Percentiles rank a stretch among this genome's conserved stretches.
Conservation (phyloP, 2,888 invertebrate species). For the Aplocera efformata region DNA sequence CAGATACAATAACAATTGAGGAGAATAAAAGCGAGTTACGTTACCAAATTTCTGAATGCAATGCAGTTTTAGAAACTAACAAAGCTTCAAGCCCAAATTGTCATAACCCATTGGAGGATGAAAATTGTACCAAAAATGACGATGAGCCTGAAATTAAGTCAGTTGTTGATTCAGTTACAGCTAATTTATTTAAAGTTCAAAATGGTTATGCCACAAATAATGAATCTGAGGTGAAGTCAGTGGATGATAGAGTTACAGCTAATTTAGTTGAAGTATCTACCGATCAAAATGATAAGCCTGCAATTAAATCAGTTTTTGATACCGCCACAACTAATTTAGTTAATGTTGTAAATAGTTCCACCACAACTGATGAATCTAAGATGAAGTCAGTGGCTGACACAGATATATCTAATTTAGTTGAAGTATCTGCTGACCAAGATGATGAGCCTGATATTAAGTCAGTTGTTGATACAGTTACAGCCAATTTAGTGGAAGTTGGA, state of each 20-base stretch:
- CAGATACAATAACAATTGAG: not conserved
- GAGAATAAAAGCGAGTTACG: not conserved
- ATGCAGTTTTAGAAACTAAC: not conserved
- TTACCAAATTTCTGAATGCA: not conserved
- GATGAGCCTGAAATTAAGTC: not conserved
- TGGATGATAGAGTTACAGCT: not conserved
- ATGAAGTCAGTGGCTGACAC: too few relatives aligned
- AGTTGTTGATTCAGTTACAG: not conserved
- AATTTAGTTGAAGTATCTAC: not conserved
- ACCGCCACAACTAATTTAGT: too few relatives aligned
- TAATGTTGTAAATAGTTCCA: too few relatives aligned
- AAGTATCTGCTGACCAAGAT: too few relatives aligned
- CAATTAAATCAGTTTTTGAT: too few relatives aligned
- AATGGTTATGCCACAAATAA: too few relatives aligned
- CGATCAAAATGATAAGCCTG: too few relatives aligned
- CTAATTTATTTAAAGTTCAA: too few relatives aligned
- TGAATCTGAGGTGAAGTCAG: not conserved
- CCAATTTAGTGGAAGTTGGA: too few relatives aligned
- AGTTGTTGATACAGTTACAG: not conserved
- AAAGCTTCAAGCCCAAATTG: not conserved
- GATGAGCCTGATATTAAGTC: not conserved
- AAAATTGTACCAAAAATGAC: too few relatives aligned
- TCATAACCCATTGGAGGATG: not conserved
- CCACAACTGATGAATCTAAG: too few relatives aligned
- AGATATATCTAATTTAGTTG: too few relatives aligned